Conservation (phyloP, 1,140 invertebrate genomes). For the Ceratina calcarata region DNA sequence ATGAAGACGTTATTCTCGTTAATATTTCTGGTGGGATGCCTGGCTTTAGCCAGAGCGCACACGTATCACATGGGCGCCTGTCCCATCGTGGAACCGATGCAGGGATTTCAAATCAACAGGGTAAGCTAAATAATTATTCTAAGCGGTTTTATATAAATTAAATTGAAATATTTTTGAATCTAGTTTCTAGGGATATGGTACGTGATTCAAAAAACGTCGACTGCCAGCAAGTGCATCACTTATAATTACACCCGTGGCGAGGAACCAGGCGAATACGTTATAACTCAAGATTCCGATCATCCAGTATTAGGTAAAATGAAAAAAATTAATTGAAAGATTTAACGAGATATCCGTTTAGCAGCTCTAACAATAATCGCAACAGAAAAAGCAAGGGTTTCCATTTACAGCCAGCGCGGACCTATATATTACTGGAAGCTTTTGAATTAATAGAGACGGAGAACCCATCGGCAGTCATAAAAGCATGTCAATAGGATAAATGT, state of each 20-base stretch:
- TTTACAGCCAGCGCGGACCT: background rate
- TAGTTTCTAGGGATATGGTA: constrained; percentile 91
- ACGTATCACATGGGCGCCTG: constrained; percentile 88
- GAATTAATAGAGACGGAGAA: constrained; percentile 50
- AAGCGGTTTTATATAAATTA: background rate
- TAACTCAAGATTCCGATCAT: constrained; percentile 89
- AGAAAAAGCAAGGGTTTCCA: background rate
- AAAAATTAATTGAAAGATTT: background rate
- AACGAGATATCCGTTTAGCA: background rate
- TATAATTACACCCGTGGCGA: constrained; percentile 88
- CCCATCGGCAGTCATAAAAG: constrained; percentile 59
- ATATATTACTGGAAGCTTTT: constrained; percentile 24
- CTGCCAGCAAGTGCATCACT: constrained; percentile 88
- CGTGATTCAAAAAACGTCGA: constrained; percentile 91
- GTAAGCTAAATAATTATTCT: constrained; percentile 77
- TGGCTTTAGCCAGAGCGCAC: constrained; percentile 76
- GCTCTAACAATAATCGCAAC: background rate
- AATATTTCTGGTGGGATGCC: constrained; percentile 55
- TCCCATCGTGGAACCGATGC: constrained; percentile 86
- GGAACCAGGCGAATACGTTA: constrained; percentile 85
- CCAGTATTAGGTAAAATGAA: constrained; percentile 80
- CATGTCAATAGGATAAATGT: constrained; percentile 71
- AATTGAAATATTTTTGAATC: background rate
- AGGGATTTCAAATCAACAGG: constrained; percentile 86
- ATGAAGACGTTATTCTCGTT: constrained; percentile 67